A percentile compares a stretch with the other conserved stretches of the same genome.
These are phyloP conservation scores for Fragum fragum DNA, from an alignment of 2,888 invertebrate genomes.

Conservation along the genomic window DNA sequence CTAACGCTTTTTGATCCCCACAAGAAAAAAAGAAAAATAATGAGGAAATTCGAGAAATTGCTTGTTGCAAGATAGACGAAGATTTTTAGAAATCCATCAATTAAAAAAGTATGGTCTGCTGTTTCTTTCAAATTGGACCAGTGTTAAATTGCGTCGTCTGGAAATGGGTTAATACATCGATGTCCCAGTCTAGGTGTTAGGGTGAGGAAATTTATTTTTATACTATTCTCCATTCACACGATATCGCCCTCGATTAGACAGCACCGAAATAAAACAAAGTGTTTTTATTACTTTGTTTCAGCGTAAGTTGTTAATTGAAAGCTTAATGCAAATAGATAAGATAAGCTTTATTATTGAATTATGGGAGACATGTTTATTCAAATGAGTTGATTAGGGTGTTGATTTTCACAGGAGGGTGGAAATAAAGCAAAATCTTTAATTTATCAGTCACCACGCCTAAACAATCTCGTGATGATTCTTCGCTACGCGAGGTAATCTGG, in stretches of 20 bases:
- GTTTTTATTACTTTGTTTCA: constrained; percentile 19
- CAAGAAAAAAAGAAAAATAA: no score
- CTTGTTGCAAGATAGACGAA: no score
- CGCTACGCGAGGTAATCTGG: no score
- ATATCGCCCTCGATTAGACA: not conserved
- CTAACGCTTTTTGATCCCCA: no score
- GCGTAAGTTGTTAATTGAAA: constrained; percentile 28
- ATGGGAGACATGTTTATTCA: constrained; percentile 27
- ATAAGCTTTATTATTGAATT: constrained; percentile 22
- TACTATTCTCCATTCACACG: not conserved
- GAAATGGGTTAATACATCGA: no score
- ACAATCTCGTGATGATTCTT: not conserved
- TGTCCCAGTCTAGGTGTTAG: no score
- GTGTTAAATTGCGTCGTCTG: no score
- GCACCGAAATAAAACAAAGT: not conserved
- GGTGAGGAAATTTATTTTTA: not conserved
- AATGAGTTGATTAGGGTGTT: constrained; percentile 23
- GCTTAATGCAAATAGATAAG: constrained; percentile 28
- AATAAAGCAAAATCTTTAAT: not conserved
- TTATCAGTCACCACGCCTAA: not conserved
- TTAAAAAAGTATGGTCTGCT: no score
- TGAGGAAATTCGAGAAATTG: no score
- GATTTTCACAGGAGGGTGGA: constrained; percentile 11
- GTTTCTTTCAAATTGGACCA: no score
- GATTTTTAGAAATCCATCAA: no score